These are phyloP conservation scores for Patella pellucida DNA, from an alignment of 2,888 invertebrate genomes.

Conservation along the genomic window DNA sequence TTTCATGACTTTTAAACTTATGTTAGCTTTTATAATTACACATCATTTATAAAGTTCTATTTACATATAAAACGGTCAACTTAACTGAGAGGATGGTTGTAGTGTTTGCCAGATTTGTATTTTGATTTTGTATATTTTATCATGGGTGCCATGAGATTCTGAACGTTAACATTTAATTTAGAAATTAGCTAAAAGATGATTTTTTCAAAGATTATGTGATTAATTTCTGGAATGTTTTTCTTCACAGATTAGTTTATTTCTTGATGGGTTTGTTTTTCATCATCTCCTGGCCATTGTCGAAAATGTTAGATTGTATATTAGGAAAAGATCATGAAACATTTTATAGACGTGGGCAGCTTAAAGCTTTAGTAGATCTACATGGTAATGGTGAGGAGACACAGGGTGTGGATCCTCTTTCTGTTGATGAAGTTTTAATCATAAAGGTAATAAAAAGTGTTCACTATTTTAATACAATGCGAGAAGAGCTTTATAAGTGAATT, in stretches of 20 bases:
- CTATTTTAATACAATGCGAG: too few species aligned
- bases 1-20: not conserved
- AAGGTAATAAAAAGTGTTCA: slow-evolving; percentile 49
- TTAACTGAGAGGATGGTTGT: not conserved
- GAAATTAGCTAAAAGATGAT: not conserved
- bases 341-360: slow-evolving; percentile 64
- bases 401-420: slow-evolving; percentile 47
- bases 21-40: not conserved
- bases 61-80: too few species aligned
- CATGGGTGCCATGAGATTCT: not conserved
- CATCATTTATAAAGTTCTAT: too few species aligned
- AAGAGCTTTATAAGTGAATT: too few species aligned
- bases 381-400: slow-evolving; percentile 38
- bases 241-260: slow-evolving; percentile 63
- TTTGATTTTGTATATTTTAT: not conserved
- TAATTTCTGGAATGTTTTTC: not conserved
- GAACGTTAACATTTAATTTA: not conserved
- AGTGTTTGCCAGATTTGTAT: not conserved
- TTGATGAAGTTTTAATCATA: slow-evolving; percentile 68
- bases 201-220: too few species aligned
- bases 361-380: slow-evolving; percentile 68
- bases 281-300: slow-evolving; percentile 68
- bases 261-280: slow-evolving; percentile 65
- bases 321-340: slow-evolving; percentile 67
- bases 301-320: slow-evolving; percentile 67